Conservation (phyloP, 92 coral and sea anemone genomes). For the Paramuricea clavata region DNA sequence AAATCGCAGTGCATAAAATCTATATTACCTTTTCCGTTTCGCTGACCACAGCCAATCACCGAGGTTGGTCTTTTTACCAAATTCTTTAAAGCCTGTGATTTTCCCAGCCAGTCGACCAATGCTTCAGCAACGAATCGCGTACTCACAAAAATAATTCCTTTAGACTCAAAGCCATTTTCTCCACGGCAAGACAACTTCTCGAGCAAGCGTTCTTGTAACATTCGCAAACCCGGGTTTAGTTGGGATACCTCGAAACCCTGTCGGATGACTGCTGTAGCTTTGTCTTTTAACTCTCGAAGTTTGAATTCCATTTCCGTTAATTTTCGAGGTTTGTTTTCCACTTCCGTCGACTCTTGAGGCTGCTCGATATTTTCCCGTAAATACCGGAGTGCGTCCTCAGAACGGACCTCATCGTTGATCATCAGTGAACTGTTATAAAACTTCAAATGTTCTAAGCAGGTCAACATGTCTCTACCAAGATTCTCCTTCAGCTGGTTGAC, state of each 20-base stretch:
- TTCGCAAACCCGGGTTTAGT: slow-evolving; percentile 72
- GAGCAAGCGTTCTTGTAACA: slow-evolving; percentile 59
- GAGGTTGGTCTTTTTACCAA: slow-evolving; percentile 69
- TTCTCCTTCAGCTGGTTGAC: slow-evolving; percentile 66
- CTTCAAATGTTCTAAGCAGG: slow-evolving; percentile 86
- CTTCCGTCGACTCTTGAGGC: too few species aligned
- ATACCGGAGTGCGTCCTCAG: slow-evolving; percentile 77
- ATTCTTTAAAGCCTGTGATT: slow-evolving; percentile 57
- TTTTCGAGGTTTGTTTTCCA: too few species aligned
- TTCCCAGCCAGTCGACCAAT: slow-evolving; percentile 77
- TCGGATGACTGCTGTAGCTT: slow-evolving; percentile 58
- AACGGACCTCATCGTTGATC: slow-evolving; percentile 77
- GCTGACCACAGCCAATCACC: slow-evolving; percentile 85
- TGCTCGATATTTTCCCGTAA: slow-evolving; percentile 62
- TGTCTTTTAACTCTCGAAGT: slow-evolving; percentile 64
- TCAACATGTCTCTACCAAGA: slow-evolving; percentile 74
- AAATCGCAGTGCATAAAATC: too few species aligned
- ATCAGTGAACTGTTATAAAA: slow-evolving; percentile 79
- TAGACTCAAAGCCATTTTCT: slow-evolving; percentile 48
- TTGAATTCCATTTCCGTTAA: slow-evolving; percentile 32
- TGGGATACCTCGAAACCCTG: slow-evolving; percentile 33
- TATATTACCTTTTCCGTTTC: slow-evolving; percentile 74
- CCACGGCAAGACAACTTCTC: slow-evolving; percentile 60
- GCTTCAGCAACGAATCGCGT: slow-evolving; percentile 78
- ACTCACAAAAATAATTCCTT: slow-evolving; percentile 80